Conservation (phyloP, 2,113 vertebrate genomes). For the Lamprotornis superbus region DNA sequence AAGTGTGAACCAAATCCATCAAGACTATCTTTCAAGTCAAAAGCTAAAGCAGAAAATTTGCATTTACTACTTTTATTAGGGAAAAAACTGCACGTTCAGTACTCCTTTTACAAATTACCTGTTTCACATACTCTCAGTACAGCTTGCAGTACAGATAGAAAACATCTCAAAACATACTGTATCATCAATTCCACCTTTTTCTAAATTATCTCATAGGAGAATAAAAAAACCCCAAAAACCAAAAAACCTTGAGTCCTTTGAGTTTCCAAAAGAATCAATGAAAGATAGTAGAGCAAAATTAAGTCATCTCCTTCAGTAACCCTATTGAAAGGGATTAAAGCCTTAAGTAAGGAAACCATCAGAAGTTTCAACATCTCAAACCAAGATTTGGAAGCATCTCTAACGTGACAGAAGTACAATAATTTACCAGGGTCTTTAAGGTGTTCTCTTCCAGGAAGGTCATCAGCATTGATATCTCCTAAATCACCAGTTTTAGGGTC, state of each 20-base stretch:
- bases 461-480: conserved; percentile 88
- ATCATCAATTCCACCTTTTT: neutral
- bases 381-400: neutral
- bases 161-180: neutral
- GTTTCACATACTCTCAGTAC: neutral
- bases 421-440: conserved; percentile 87
- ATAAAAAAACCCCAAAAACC: neutral
- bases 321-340: neutral
- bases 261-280: neutral
- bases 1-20: neutral
- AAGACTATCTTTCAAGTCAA: neutral
- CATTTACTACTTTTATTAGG: neutral
- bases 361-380: neutral
- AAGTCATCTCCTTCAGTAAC: neutral
- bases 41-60: neutral
- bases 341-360: neutral
- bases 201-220: neutral
- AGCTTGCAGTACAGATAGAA: neutral
- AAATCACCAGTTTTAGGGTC: conserved; percentile 93
- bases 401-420: neutral
- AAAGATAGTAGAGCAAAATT: neutral
- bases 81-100: neutral
- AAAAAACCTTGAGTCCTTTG: neutral
- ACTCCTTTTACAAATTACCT: neutral
- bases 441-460: conserved; percentile 93